Percentiles rank a stretch among this genome's conserved stretches.
Evolutionary conservation across 2,797 vertebrate species (phyloP).

Genomic region (Agapornis canus): DNA sequence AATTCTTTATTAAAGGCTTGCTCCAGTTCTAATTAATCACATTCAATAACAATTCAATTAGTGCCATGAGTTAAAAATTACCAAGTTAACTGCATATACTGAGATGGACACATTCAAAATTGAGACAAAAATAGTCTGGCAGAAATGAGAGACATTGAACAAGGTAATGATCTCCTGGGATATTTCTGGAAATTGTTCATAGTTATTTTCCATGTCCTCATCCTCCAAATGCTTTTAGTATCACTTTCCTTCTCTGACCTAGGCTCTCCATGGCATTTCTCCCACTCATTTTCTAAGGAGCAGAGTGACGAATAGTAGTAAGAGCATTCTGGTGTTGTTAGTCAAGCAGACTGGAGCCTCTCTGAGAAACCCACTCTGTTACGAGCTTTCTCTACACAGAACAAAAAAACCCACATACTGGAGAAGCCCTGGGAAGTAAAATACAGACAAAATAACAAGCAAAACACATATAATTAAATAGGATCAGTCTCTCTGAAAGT

Average conservation of each 20-base stretch:
- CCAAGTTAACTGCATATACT: not conserved
- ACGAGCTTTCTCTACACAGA: not conserved
- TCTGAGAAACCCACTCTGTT: not conserved
- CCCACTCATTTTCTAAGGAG: not conserved
- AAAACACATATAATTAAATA: not conserved
- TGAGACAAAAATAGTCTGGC: conserved; percentile 40
- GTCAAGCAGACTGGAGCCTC: not conserved
- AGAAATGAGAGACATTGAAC: conserved; percentile 29
- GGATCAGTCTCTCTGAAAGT: not conserved
- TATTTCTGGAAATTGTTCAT: conserved; percentile 40
- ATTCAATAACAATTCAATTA: conserved; percentile 59
- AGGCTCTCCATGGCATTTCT: not conserved
- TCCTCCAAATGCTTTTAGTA: not conserved
- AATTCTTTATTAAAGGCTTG: conserved; percentile 14
- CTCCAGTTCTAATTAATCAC: conserved; percentile 61
- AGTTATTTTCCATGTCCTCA: not conserved
- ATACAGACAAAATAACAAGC: not conserved
- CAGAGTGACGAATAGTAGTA: not conserved
- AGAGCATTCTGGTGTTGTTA: not conserved
- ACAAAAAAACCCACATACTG: not conserved
- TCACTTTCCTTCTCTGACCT: not conserved
- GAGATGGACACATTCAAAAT: not conserved
- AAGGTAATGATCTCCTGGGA: conserved; percentile 7
- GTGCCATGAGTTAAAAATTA: conserved; percentile 61
- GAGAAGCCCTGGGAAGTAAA: not conserved